Conservation (phyloP, 2,113 vertebrate genomes). For the Amphiprion percula region DNA sequence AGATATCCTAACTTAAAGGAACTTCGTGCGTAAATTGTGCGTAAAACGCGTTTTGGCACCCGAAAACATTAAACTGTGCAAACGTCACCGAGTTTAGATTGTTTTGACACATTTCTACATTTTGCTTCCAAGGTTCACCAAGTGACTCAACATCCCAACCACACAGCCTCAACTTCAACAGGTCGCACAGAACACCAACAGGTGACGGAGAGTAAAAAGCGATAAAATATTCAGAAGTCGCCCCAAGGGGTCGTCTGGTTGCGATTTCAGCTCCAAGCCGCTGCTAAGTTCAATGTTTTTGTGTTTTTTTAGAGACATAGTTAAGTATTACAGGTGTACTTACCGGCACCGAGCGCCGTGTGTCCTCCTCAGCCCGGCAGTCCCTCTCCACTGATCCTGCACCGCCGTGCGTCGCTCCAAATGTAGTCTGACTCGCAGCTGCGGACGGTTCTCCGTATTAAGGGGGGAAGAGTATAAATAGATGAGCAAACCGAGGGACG, state of each 20-base stretch:
- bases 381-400: conserved; percentile 51
- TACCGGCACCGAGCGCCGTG: conserved; percentile 42
- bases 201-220: neutral
- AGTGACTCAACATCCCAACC: neutral
- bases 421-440: conserved; percentile 68
- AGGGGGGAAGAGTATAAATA: conserved; percentile 69
- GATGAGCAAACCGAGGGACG: conserved; percentile 36
- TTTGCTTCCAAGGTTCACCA: neutral
- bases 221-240: neutral
- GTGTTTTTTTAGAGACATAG: neutral
- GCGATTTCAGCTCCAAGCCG: too few relatives aligned
- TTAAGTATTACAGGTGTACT: conserved; percentile 27
- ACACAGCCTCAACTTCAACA: neutral
- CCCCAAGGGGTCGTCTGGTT: too few relatives aligned
- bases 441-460: conserved; percentile 53
- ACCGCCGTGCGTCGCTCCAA: conserved; percentile 51
- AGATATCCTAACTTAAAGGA: neutral
- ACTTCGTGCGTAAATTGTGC: conserved; percentile 35
- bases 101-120: neutral
- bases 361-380: conserved; percentile 31
- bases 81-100: neutral
- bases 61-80: neutral
- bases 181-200: neutral
- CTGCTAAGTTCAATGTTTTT: too few relatives aligned
- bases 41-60: conserved; percentile 3